Percentiles rank a stretch among this genome's conserved stretches.
phyloP scores from a whole-genome alignment of 2,113 vertebrate species.

The Cheilinus undulatus region DNA sequence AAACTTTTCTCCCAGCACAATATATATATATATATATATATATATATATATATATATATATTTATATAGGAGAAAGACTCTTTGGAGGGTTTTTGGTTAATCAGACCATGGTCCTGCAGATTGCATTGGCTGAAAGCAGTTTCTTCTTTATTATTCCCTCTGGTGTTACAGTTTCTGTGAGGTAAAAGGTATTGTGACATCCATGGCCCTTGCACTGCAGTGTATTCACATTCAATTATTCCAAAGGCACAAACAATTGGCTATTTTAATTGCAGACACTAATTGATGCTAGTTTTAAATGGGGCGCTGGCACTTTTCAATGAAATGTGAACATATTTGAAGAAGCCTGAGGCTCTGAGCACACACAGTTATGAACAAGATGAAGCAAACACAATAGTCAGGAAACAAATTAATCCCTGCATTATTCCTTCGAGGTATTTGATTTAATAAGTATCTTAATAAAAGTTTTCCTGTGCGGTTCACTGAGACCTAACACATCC shows the following conservation, averaged over 20 bases:
- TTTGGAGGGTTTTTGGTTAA: too few relatives aligned
- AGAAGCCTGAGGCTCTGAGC: slow-evolving; percentile 45
- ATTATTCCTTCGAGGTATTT: slow-evolving; percentile 65
- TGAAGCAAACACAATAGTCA: slow-evolving; percentile 54
- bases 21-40: too few relatives aligned
- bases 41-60: too few relatives aligned
- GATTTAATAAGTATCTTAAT: slow-evolving; percentile 58
- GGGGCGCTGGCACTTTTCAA: slow-evolving; percentile 43
- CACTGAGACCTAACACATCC: slow-evolving; percentile 60
- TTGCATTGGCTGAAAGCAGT: slow-evolving; percentile 13
- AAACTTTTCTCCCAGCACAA: too few relatives aligned
- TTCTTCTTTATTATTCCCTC: slow-evolving; percentile 25
- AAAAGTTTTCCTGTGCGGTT: slow-evolving; percentile 53
- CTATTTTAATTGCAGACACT: slow-evolving; percentile 61
- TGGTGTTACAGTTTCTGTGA: slow-evolving; percentile 35
- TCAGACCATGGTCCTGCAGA: too few relatives aligned
- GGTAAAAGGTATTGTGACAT: slow-evolving; percentile 37
- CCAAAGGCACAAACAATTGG: slow-evolving; percentile 33
- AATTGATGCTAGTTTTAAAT: slow-evolving; percentile 55
- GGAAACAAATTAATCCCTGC: slow-evolving; percentile 67
- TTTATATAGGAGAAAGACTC: too few relatives aligned
- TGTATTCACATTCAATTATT: slow-evolving; percentile 53
- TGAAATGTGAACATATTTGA: slow-evolving; percentile 52
- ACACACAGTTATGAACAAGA: slow-evolving; percentile 36
- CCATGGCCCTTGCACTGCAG: neutral